Base-by-base conservation (phyloP, 2,888 invertebrate genomes). In the Rotaria magnacalcarata region DNA sequence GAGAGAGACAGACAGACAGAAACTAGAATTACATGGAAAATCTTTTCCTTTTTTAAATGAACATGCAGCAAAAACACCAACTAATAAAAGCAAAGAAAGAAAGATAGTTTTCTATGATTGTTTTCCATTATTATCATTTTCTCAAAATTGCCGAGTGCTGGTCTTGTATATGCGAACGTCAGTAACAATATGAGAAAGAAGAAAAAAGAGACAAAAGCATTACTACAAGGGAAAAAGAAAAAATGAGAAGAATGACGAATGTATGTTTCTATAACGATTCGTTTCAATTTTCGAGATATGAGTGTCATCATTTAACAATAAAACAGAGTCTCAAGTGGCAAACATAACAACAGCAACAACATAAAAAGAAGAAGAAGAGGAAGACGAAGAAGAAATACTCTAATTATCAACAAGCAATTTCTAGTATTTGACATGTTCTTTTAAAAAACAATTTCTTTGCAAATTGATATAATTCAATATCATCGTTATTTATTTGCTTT, bases 1-100 rank as follows among this genome's bases (percentile, higher is more conserved):
- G 34, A 41, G 67, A 41, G 34, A 67, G 11, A 24, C 19, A 52
- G 52, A 52, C 0, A 24, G 21, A 56, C 56, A 8, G 6, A 67
- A 67, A 67, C 67, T 34, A 67, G 67, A 24, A 67, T 67, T 34
- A 67, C 67, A 67, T 67, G 67, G 67, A 67, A 67, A 67, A 67
- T 67, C 67, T 67, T 41, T 67, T 27, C 67, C 16, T 52, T 52
- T 67, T 54, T 10, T 67, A 67, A 67, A 67, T 67, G 67, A 67
- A 67, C 67, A 67, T 67, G 67, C 67, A 67, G 34, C 34, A 67
- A 67, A 34, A 67, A 67, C 34, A 67, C 3, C 34, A 16, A 67
- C 27, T 67, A 67, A 67, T 67, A 67, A 67, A 67, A 34, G 34
- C 34, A 67, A 67, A 67, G 34, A 67, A 34, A 67, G 67, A 67